Evolutionary conservation across 2,797 vertebrate species (phyloP).

Genomic region (Cirrhinus mrigala): DNA sequence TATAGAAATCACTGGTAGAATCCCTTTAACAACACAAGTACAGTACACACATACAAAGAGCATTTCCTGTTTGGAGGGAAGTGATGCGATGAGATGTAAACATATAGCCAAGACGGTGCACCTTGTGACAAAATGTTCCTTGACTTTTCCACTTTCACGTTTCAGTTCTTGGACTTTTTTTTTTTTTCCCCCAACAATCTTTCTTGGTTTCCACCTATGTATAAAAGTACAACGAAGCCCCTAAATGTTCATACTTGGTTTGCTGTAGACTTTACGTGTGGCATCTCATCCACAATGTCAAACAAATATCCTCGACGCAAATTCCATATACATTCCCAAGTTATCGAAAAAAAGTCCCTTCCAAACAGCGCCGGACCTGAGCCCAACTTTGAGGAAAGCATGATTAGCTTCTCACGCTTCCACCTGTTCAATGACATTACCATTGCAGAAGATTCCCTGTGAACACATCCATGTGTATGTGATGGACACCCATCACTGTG

Average conservation of each 20-base stretch:
- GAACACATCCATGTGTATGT: conserved; percentile 58
- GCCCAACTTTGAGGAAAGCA: conserved; percentile 47
- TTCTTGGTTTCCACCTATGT: conserved; percentile 64
- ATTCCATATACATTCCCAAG: conserved; percentile 85
- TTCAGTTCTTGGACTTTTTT: conserved; percentile 51
- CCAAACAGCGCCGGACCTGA: conserved; percentile 54
- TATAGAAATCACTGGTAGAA: conserved; percentile 98
- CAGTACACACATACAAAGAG: conserved; percentile 91
- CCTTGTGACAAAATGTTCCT: conserved; percentile 84
- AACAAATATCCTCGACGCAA: conserved; percentile 81
- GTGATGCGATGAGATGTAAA: conserved; percentile 89
- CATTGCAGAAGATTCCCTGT: conserved; percentile 52
- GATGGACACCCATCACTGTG: conserved; percentile 25
- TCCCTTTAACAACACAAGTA: conserved; percentile 99
- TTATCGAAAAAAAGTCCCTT: conserved; percentile 66
- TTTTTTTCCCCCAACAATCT: conserved; percentile 43
- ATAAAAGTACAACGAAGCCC: conserved; percentile 67
- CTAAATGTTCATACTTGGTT: conserved; percentile 72
- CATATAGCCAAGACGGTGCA: conserved; percentile 88
- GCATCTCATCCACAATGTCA: conserved; percentile 63
- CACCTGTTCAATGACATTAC: conserved; percentile 55
- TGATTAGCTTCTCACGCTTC: conserved; percentile 40
- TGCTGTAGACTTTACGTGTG: conserved; percentile 51
- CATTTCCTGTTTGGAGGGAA: conserved; percentile 83
- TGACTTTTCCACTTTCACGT: conserved; percentile 61